Conservation (phyloP, 2,113 vertebrate genomes). For the Vimba vimba region DNA sequence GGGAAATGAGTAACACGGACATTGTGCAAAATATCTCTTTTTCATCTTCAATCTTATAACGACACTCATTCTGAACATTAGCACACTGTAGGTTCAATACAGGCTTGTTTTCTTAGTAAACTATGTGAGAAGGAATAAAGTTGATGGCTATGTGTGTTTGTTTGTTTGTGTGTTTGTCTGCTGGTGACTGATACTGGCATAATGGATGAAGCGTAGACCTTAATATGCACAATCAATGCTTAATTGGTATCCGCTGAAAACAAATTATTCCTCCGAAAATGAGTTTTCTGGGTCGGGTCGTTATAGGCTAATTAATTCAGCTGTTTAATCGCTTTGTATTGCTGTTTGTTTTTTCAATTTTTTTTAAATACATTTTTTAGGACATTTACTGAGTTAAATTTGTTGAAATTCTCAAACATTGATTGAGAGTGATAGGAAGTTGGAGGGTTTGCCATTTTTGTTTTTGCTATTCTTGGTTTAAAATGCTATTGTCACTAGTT, state of each 20-base stretch:
- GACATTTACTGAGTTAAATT: not conserved
- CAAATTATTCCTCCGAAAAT: conserved; percentile 49
- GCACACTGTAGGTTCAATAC: not conserved
- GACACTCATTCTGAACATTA: not conserved
- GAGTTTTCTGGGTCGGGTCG: conserved; percentile 42
- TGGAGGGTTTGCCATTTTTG: not conserved
- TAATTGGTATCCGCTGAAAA: conserved; percentile 48
- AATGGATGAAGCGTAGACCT: conserved; percentile 47
- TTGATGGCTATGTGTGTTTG: conserved; percentile 4
- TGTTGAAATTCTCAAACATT: conserved; percentile 2
- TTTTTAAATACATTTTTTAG: not conserved
- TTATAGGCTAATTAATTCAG: conserved; percentile 50
- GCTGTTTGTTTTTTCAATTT: not conserved
- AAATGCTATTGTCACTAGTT: not conserved
- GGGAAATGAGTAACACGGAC: not conserved
- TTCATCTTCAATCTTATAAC: not conserved
- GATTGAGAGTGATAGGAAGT: conserved; percentile 12
- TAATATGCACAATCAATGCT: conserved; percentile 50
- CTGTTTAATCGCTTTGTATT: conserved; percentile 46
- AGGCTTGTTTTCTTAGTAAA: not conserved
- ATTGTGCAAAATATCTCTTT: not conserved
- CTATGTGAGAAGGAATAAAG: not conserved
- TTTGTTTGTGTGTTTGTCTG: conserved; percentile 36
- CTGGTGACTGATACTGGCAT: conserved; percentile 19
- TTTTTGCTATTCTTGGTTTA: not conserved